A percentile compares a stretch with the other conserved stretches of the same genome.
Conservation (phyloP, 2,797 vertebrate species). For the Helarctos malayanus region DNA sequence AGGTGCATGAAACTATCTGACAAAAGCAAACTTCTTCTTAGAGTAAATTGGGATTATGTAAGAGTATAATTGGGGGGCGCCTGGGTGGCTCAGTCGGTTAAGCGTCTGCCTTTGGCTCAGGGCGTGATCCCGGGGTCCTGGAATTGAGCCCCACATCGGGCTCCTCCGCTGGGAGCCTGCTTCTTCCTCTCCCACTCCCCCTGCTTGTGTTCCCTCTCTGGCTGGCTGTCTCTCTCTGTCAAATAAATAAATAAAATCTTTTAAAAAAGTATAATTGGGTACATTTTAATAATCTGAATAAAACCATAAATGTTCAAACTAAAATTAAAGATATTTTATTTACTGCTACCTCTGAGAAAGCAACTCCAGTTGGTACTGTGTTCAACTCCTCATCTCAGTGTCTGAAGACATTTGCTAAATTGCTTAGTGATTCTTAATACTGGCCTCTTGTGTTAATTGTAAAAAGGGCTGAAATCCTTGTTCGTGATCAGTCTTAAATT, state of each 20-base stretch:
- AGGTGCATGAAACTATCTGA: not conserved
- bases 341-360: not conserved
- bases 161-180: no score
- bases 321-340: not conserved
- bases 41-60: not conserved
- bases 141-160: no score
- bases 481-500: not conserved
- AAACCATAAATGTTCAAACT: not conserved
- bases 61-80: not conserved
- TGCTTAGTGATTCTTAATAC: constrained; percentile 20
- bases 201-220: no score
- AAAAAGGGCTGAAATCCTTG: not conserved
- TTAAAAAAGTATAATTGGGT: not conserved
- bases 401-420: constrained; percentile 3
- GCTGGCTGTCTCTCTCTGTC: no score
- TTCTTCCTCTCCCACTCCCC: no score
- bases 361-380: not conserved
- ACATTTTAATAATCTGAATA: constrained; percentile 41
- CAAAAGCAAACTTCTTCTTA: not conserved
- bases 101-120: no score
- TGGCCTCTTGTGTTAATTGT: not conserved
- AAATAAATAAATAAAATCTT: no score
- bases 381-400: not conserved
- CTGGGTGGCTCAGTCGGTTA: no score
- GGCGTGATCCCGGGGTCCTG: no score